These are phyloP conservation scores for Lepisosteus osseus DNA, from an alignment of 2,113 vertebrate genomes.

Conservation along the genomic window DNA sequence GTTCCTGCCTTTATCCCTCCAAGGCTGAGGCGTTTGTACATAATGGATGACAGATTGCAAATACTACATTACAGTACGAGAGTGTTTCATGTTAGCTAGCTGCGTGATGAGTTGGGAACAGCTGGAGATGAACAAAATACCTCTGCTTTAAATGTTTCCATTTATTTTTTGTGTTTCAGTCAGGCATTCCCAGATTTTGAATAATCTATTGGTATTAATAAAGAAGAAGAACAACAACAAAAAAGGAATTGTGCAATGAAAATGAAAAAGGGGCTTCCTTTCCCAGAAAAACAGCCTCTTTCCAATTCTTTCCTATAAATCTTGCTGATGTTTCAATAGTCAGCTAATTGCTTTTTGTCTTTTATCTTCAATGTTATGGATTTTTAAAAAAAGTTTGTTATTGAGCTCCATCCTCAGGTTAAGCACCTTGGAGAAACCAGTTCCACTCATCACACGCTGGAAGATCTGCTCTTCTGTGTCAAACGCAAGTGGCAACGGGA, in stretches of 20 bases:
- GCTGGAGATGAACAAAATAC: conserved; percentile 68
- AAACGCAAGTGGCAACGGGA: too few relatives aligned
- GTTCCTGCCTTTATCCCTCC: conserved; percentile 38
- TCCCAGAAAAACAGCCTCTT: conserved; percentile 51
- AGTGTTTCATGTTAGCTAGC: conserved; percentile 70
- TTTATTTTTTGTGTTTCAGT: conserved; percentile 51
- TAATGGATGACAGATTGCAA: conserved; percentile 75
- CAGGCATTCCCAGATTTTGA: conserved; percentile 38
- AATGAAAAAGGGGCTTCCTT: conserved; percentile 44
- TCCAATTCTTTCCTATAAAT: conserved; percentile 58
- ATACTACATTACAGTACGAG: conserved; percentile 64
- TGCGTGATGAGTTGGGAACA: conserved; percentile 68
- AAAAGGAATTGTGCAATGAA: conserved; percentile 45
- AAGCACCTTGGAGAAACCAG: too few relatives aligned
- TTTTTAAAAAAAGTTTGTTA: too few relatives aligned
- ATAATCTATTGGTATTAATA: conserved; percentile 72
- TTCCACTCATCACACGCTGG: too few relatives aligned
- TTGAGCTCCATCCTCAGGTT: too few relatives aligned
- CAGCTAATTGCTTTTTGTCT: conserved; percentile 49
- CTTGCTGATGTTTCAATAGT: conserved; percentile 47
- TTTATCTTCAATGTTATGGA: too few relatives aligned
- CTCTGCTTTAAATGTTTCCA: conserved; percentile 49
- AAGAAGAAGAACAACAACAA: conserved; percentile 59
- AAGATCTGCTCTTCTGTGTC: too few relatives aligned
- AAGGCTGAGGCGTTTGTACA: conserved; percentile 52